phyloP scores from a whole-genome alignment of 1,140 invertebrate species.

The Platyscapa corneri region DNA sequence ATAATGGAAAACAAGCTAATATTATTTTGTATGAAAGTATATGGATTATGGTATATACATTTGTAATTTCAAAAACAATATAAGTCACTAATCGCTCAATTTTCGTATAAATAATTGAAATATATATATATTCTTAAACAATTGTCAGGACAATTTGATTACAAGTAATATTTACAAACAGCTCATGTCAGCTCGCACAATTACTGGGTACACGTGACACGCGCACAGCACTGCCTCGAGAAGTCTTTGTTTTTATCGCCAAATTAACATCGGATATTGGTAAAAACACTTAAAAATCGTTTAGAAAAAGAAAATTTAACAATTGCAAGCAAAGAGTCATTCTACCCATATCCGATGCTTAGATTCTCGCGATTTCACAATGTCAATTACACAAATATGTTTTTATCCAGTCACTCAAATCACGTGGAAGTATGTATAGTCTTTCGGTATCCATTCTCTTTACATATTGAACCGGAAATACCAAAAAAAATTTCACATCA shows the following conservation, averaged over 20 bases:
- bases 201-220: slow-evolving; percentile 60
- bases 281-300: background rate
- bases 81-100: slow-evolving; percentile 33
- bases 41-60: slow-evolving; percentile 4
- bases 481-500: slow-evolving; percentile 30
- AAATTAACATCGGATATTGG: slow-evolving; percentile 28
- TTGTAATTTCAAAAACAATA: slow-evolving; percentile 18
- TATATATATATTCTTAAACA: slow-evolving; percentile 70
- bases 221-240: slow-evolving; percentile 55
- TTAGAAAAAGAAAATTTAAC: background rate
- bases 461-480: slow-evolving; percentile 30
- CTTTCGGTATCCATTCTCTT: slow-evolving; percentile 6
- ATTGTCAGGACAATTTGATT: slow-evolving; percentile 63
- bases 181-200: slow-evolving; percentile 61
- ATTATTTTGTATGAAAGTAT: slow-evolving; percentile 22
- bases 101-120: slow-evolving; percentile 71
- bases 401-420: slow-evolving; percentile 33
- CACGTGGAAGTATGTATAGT: slow-evolving; percentile 43
- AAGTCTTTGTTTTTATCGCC: slow-evolving; percentile 13
- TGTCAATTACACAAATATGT: slow-evolving; percentile 18
- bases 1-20: background rate
- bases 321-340: background rate
- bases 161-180: slow-evolving; percentile 68
- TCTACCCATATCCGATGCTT: slow-evolving; percentile 38
- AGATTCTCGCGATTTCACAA: slow-evolving; percentile 35